A percentile compares a stretch with the other conserved stretches of the same genome.
phyloP scores from a whole-genome alignment of 1,140 invertebrate genomes.

The Drosophila aff. region DNA sequence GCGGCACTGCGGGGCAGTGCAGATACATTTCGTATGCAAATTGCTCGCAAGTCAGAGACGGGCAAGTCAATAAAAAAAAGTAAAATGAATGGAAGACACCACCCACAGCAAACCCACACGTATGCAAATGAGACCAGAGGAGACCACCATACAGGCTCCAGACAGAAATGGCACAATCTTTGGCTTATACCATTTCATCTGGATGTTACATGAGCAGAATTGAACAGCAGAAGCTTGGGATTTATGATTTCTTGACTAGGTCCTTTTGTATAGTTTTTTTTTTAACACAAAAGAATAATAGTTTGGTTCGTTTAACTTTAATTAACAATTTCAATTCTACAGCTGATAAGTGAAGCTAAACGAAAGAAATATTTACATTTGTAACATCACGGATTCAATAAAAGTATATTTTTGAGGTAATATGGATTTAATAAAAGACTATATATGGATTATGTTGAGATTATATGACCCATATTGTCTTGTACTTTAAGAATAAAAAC shows the following conservation, averaged over 20 bases:
- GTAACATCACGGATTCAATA: too few relatives aligned
- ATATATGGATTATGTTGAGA: too few relatives aligned
- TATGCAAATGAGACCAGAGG: slow-evolving; percentile 47
- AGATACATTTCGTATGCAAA: slow-evolving; percentile 70
- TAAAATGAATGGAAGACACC: slow-evolving; percentile 20
- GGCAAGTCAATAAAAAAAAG: slow-evolving; percentile 48
- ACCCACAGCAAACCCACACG: slow-evolving; percentile 24
- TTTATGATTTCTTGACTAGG: background rate
- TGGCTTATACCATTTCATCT: slow-evolving; percentile 21
- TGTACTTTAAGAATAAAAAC: too few relatives aligned
- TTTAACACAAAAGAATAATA: background rate
- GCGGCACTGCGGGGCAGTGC: slow-evolving; percentile 10
- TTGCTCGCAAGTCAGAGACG: slow-evolving; percentile 49
- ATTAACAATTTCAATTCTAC: background rate
- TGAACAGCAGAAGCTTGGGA: background rate
- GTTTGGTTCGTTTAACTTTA: background rate
- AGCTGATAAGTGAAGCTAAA: too few relatives aligned
- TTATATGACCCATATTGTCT: too few relatives aligned
- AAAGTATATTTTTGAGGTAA: too few relatives aligned
- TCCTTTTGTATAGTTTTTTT: background rate
- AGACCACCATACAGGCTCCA: slow-evolving; percentile 4
- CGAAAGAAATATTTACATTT: too few relatives aligned
- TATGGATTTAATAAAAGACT: too few relatives aligned
- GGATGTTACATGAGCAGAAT: slow-evolving; percentile 8
- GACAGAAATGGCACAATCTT: slow-evolving; percentile 6